Conservation (phyloP, 2,113 vertebrate species). For the Hemiscyllium ocellatum region DNA sequence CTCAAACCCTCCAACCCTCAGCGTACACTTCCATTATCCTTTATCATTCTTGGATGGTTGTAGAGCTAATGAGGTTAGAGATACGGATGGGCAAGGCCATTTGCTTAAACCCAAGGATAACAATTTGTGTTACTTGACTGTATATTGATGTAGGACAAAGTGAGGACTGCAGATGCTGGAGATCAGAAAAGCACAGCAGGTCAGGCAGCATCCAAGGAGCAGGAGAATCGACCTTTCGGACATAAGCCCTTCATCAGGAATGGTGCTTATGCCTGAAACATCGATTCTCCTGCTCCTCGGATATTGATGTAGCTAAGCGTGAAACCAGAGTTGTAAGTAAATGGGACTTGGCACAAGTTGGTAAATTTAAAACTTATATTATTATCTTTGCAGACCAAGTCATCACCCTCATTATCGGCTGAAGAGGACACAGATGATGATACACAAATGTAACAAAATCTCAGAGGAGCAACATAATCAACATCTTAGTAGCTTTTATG, state of each 20-base stretch:
- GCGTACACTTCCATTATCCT: neutral
- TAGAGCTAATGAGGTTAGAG: neutral
- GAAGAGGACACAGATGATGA: neutral
- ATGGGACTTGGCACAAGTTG: neutral
- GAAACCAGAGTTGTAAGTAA: no score
- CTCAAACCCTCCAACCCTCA: no score
- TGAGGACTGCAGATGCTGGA: no score
- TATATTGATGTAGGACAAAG: neutral
- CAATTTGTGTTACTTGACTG: neutral
- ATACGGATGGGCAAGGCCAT: neutral
- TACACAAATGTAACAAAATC: constrained; percentile 24
- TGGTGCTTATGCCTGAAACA: no score
- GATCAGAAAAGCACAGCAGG: no score
- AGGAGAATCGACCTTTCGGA: no score
- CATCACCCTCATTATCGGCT: neutral
- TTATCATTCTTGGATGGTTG: neutral
- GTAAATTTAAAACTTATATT: neutral
- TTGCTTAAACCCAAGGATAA: neutral
- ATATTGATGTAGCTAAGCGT: neutral
- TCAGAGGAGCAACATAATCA: neutral
- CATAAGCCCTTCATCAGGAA: no score
- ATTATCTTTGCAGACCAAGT: neutral
- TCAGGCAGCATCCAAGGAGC: no score
- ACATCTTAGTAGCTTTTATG: neutral
- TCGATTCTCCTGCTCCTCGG: no score